Percentiles rank a stretch among this genome's conserved stretches.
These are phyloP conservation scores for Bhutanitis thaidina DNA, from an alignment of 2,888 invertebrate species.

Conservation along the genomic window DNA sequence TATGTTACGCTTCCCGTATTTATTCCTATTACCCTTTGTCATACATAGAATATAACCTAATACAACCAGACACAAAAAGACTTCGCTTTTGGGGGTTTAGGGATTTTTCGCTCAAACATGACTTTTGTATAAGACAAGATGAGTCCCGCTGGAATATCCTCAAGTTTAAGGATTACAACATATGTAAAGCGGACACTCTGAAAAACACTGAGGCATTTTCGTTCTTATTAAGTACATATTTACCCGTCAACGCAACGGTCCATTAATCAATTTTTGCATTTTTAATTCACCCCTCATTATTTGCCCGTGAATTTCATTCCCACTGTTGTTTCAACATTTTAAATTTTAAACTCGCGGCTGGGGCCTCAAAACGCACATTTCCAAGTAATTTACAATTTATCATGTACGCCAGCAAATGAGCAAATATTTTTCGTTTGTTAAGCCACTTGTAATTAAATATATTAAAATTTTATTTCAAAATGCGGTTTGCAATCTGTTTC, in stretches of 20 bases:
- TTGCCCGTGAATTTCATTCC: slow-evolving; percentile 69
- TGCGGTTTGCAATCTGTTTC: slow-evolving; percentile 47
- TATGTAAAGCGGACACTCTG: no score
- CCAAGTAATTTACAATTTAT: slow-evolving; percentile 78
- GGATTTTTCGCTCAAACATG: no score
- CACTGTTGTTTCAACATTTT: slow-evolving; percentile 64
- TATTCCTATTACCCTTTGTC: no score
- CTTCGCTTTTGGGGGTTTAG: no score
- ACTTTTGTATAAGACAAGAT: no score
- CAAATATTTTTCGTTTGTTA: slow-evolving; percentile 72
- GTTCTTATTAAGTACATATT: slow-evolving; percentile 63
- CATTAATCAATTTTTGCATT: slow-evolving; percentile 80
- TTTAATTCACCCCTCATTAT: slow-evolving; percentile 76
- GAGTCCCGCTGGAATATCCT: no score
- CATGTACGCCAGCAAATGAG: slow-evolving; percentile 72
- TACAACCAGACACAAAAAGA: no score
- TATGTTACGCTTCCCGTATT: no score
- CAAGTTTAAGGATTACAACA: no score
- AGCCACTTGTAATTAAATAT: slow-evolving; percentile 70
- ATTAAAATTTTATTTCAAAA: slow-evolving; percentile 57
- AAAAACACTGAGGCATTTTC: slow-evolving; percentile 35
- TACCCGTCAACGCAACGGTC: slow-evolving; percentile 59
- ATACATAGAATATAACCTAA: no score
- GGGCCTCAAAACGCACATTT: slow-evolving; percentile 63
- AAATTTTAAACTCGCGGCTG: slow-evolving; percentile 58